Evolutionary conservation across 2,888 invertebrate genomes (phyloP), one percentile per base, ranked within the genome.

Genomic region (Syritta pipiens): DNA sequence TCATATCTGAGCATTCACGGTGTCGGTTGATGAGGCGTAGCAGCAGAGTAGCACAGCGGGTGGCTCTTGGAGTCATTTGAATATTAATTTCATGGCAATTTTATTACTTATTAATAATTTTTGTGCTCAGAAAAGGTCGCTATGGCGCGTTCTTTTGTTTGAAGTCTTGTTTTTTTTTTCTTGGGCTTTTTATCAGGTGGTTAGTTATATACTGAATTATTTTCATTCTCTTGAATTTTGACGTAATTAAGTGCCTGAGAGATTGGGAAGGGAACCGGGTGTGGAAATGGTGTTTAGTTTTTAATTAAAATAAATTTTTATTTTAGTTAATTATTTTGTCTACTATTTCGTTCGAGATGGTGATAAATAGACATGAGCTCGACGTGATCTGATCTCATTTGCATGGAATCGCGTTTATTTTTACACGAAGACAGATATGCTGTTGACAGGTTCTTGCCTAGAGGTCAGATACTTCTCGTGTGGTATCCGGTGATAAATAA

Each of bases 11-110:
- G 19, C 24, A 48, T 24, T 51, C 32, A 35, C 20, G 44, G 26
- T 48, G 46, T 48, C 30, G 35, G 44, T 49, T 48, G 19, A 24
- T 57, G 42, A 65, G 51, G 35, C 51, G 57, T 51, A 46, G 37
- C 53, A 71, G 32, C 51, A n/a, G 35, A 14, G 55, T 12, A 6
- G 26, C 65, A 37, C 74, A 53, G 51, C 59, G 14, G 60, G 74
- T 24, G 32, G 42, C 22, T 51, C 28, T 51, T 60, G 28, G 86
- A 86, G 87, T 86, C 86, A 87, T 87, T 86, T 85, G 87, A 87
- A 87, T 87, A 86, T 87, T 87, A 87, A 87, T 87, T 87, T 87
- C 87, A 87, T 87, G 87, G 86, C 87, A 87, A 87, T 87, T 87
- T 87, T 86, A 87, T 87, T 86, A 86, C 86, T 87, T 87, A 87